Base-by-base conservation (phyloP, 2,888 invertebrate species). In the Peribatodes rhomboidaria region DNA sequence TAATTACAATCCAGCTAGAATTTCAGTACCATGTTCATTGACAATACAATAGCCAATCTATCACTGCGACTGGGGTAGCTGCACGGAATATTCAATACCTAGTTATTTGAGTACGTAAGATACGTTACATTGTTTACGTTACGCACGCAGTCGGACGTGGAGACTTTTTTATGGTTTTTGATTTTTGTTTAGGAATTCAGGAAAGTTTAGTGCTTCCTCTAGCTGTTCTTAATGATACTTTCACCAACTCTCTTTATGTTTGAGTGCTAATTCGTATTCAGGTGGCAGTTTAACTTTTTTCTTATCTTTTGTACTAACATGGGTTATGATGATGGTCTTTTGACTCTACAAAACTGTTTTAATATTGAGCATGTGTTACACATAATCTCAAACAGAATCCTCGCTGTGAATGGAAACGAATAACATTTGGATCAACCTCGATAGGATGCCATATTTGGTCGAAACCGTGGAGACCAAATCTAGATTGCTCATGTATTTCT, bases 1-100 rank as follows among this genome's bases (percentile, higher is more conserved):
- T 65, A 61, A 65, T 65, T 60, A 46, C 47, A 39, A 52, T 57
- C 46, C 56, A 16, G 22, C 37, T 64, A 35, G 31, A 59, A 64
- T 59, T 64, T 54, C 54, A 39, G 64, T 49, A 27, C 54, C 64
- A 35, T 64, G 54, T 56, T 31, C 44, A 55, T 50, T 60, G 60
- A 61, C 60, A 50, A 39, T n/a, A 65, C 60, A 65, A 65, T 65
- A 46, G 65, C 18, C 46, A 14, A 50, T 56, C 55, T 60, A 50
- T 65, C 60, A 56, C 37, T 47, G 31, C 50, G 42, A 22, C 20
- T 37, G 22, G 33, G 27, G 20, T 37, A 35, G 18, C 52, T 39
- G 56, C 8, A 16, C 33, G 4, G 63, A 67, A 61, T 67, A 52
- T 61, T 64, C 44, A 61, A 52, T 61, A 37, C 11, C 31, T 53